Base-by-base conservation (phyloP, 1,140 invertebrate species). In the Formica selysi region DNA sequence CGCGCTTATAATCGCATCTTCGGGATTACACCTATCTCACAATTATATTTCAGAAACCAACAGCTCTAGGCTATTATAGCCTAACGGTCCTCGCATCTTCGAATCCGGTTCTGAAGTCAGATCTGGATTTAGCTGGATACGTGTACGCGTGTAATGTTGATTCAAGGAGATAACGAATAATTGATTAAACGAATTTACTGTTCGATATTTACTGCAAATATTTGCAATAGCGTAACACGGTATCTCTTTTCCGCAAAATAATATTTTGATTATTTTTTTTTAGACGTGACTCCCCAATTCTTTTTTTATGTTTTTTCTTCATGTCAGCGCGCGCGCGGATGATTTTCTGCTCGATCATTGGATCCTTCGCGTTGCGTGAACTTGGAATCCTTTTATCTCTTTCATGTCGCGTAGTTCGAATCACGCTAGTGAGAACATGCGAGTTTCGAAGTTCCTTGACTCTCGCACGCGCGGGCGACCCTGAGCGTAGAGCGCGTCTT, bases 361-460 rank as follows among this genome's bases (percentile, higher is more conserved):
- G 57, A 73, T 73, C 2, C 22, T 38, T 76, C 3, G 36, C 70
- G 8, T 32, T 38, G 29, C 57, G 26, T 38, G 76, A 44, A 26
- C 74, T 54, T 68, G 19, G 48, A 62, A 3, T 59, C 8, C 54
- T 38, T 11, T 10, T 13, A 10, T 32, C 16, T 57, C 44, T n/a
- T 16, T 16, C 3, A 32, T 61, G 26, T 19, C 44, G 22, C 44
- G 11, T 22, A 51, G 44, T 78, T 78, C 48, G 29, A 61, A 73
- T 74, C 62, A 59, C 3, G 22, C 16, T 32, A 44, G 36, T 78
- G 81, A 57, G 16, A 36, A 79, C 61, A 67, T 38, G 11, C 11
- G 29, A 48, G 76, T 86, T 79, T 73, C 19, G 32, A 51, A 76
- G 74, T 86, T 88, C 54, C 76, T 88, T 86, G 87, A 88, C 76